Conservation (phyloP, 2,797 vertebrate genomes). For the Hoplostethus atlanticus region DNA sequence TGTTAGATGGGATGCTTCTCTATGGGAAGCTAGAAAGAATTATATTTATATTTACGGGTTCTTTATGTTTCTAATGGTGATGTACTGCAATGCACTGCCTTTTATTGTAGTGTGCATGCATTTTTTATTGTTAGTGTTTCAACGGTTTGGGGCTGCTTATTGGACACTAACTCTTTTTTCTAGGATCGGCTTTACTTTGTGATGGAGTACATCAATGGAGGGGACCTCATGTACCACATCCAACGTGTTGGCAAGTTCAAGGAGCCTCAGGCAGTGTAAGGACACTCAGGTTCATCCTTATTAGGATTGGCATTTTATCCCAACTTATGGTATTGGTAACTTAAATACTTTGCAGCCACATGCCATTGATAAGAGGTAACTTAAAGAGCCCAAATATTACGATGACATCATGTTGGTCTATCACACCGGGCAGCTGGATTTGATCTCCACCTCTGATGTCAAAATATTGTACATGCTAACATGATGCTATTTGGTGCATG, state of each 20-base stretch:
- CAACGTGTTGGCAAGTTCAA: conserved; percentile 89
- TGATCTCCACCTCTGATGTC: too few relatives aligned
- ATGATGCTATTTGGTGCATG: too few relatives aligned
- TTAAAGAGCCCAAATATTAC: too few relatives aligned
- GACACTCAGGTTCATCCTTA: conserved; percentile 30
- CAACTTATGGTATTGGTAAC: too few relatives aligned
- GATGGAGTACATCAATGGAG: conserved; percentile 98
- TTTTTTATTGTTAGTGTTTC: conserved; percentile 13
- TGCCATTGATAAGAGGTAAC: too few relatives aligned
- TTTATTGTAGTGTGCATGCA: neutral
- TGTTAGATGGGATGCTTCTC: neutral
- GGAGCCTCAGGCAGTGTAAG: conserved; percentile 93
- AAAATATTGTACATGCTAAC: too few relatives aligned
- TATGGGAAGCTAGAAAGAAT: neutral
- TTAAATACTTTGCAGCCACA: too few relatives aligned
- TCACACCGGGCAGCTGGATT: too few relatives aligned
- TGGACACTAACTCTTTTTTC: conserved; percentile 12
- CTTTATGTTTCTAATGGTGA: neutral
- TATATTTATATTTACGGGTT: neutral
- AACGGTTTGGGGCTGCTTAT: neutral
- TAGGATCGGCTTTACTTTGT: conserved; percentile 99
- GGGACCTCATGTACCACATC: conserved; percentile 96
- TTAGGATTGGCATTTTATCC: neutral
- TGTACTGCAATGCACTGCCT: neutral
- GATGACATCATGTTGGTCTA: too few relatives aligned